Conservation (phyloP, 2,113 vertebrate genomes). For the Hassar affinis region DNA sequence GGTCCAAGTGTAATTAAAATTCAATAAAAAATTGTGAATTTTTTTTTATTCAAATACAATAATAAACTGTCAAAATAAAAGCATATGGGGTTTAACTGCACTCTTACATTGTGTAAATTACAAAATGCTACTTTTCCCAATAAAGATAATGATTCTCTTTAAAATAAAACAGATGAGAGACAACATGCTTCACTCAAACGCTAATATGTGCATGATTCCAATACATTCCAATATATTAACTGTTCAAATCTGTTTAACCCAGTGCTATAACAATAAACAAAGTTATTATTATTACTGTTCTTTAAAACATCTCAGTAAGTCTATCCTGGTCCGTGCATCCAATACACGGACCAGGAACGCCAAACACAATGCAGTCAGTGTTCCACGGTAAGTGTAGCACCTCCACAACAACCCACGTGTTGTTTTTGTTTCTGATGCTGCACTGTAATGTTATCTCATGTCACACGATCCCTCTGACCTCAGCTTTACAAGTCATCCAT, state of each 20-base stretch:
- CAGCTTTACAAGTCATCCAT: conserved; percentile 5
- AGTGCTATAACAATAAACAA: not conserved
- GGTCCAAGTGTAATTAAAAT: too few species aligned
- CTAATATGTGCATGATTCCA: not conserved
- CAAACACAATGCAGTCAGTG: conserved; percentile 3
- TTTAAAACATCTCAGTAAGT: not conserved
- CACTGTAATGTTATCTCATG: not conserved
- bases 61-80: too few species aligned
- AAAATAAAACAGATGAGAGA: not conserved
- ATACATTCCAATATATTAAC: not conserved
- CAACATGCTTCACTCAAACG: not conserved
- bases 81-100: too few species aligned
- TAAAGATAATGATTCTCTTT: too few species aligned
- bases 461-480: conserved; percentile 24
- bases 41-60: too few species aligned
- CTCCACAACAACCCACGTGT: conserved; percentile 4
- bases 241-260: not conserved
- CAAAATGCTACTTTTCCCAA: too few species aligned
- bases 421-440: conserved; percentile 1
- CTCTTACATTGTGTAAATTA: too few species aligned
- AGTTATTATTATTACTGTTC: not conserved
- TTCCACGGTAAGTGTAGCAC: not conserved
- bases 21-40: too few species aligned
- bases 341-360: too few species aligned
- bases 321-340: not conserved